Percentiles rank a stretch among this genome's conserved stretches.
These are phyloP conservation scores for Coptodon rendalli DNA, from an alignment of 2,113 vertebrate species.

Conservation along the genomic window DNA sequence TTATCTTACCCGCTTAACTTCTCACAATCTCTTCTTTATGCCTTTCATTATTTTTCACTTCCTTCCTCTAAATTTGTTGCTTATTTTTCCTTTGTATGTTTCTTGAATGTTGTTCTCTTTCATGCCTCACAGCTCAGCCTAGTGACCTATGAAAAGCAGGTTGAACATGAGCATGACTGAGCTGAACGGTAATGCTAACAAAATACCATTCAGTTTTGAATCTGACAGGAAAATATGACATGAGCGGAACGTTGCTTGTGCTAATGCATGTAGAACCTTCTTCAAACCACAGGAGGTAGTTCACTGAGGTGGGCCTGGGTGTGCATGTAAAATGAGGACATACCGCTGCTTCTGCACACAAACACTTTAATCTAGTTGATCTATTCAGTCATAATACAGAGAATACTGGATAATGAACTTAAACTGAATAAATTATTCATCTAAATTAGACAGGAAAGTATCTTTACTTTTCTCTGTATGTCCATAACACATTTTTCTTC, in stretches of 20 bases:
- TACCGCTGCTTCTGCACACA: neutral
- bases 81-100: neutral
- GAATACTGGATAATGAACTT: neutral
- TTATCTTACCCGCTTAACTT: slow-evolving; percentile 53
- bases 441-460: neutral
- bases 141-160: slow-evolving; percentile 6
- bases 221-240: slow-evolving; percentile 15
- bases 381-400: neutral
- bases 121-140: slow-evolving; percentile 11
- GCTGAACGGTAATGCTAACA: neutral
- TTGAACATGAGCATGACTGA: slow-evolving; percentile 8
- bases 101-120: neutral
- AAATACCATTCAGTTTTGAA: slow-evolving; percentile 12
- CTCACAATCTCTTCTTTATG: slow-evolving; percentile 53
- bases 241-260: neutral
- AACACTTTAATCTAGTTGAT: neutral
- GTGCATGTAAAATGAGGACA: neutral
- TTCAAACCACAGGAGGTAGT: neutral
- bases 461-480: neutral
- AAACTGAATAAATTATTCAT: neutral
- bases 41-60: slow-evolving; percentile 38
- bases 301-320: neutral
- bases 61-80: slow-evolving; percentile 17
- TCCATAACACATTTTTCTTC: neutral
- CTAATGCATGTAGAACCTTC: neutral